Conservation (phyloP, 2,113 vertebrate species). For the Melospiza georgiana region DNA sequence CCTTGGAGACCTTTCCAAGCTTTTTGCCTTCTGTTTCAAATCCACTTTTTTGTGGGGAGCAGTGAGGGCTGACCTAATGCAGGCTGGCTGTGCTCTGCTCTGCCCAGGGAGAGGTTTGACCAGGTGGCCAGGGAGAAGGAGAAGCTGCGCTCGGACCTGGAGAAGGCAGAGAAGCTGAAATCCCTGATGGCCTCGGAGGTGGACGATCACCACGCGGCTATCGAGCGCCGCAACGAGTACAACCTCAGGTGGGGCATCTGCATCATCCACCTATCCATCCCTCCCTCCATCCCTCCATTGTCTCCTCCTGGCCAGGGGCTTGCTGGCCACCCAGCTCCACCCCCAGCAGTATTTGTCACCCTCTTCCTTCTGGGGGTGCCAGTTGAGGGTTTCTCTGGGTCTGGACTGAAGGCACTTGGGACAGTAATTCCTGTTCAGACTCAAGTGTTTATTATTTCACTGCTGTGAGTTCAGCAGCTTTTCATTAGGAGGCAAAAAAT, state of each 20-base stretch:
- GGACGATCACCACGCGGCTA: conserved; percentile 90
- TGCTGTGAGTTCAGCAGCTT: no score
- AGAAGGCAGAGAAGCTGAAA: conserved; percentile 91
- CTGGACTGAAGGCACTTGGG: no score
- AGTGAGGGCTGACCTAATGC: neutral
- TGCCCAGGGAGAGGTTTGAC: conserved; percentile 85
- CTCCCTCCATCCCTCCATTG: no score
- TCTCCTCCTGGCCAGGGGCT: neutral
- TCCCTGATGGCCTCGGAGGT: conserved; percentile 89
- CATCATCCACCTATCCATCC: no score
- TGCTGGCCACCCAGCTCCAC: accelerated
- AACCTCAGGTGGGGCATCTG: conserved; percentile 81
- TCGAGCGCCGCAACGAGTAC: conserved; percentile 87
- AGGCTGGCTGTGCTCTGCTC: neutral
- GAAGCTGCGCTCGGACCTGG: conserved; percentile 87
- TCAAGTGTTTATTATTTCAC: no score
- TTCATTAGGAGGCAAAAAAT: no score
- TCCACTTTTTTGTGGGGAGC: neutral
- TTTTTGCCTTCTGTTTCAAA: no score
- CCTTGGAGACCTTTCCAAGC: neutral
- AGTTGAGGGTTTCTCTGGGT: no score
- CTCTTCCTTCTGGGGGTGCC: neutral
- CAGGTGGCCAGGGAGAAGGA: conserved; percentile 88
- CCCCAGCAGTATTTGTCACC: accelerated
- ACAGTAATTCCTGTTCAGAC: no score